Percentiles rank a stretch among this genome's conserved stretches.
Evolutionary conservation across 2,113 vertebrate species (phyloP).

Genomic region (Xenopus tropicalis): UCB_Xtro_10.0 CM004447.2:143698501-143699000

Average conservation of each 20-base stretch:
- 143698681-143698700: slow-evolving; percentile 1
- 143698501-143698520: too few relatives aligned
- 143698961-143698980: slow-evolving; percentile 37
- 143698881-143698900: slow-evolving; percentile 34
- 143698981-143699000: slow-evolving; percentile 28
- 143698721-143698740: slow-evolving; percentile 8
- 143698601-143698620: too few relatives aligned
- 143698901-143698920: slow-evolving; percentile 21
- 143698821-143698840: slow-evolving; percentile 42
- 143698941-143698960: slow-evolving; percentile 16
- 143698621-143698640: too few relatives aligned
- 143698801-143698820: slow-evolving; percentile 42
- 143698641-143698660: not conserved
- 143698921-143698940: slow-evolving; percentile 32
- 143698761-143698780: slow-evolving; percentile 36
- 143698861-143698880: slow-evolving; percentile 21
- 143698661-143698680: not conserved
- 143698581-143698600: too few relatives aligned
- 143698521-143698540: too few relatives aligned
- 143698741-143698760: slow-evolving; percentile 20
- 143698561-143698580: too few relatives aligned
- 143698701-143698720: slow-evolving; percentile 21
- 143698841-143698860: slow-evolving; percentile 29
- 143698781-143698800: slow-evolving; percentile 40
- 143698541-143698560: too few relatives aligned